These are phyloP conservation scores for Sebastes matsubarae DNA, from an alignment of 2,797 vertebrate genomes.

Conservation along the genomic window DNA sequence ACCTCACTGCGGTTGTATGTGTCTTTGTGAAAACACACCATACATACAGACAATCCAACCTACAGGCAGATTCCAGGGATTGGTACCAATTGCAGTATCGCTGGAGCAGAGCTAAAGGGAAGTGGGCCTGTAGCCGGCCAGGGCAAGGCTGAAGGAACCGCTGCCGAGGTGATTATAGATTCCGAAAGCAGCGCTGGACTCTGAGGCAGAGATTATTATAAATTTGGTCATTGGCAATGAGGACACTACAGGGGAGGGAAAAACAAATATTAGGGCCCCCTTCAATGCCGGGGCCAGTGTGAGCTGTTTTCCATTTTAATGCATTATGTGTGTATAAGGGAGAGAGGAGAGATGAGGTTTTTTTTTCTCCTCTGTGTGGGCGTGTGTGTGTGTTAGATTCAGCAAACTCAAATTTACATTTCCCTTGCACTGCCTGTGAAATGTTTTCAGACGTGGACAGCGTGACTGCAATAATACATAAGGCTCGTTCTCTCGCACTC, in stretches of 20 bases:
- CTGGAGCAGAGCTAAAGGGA: conserved; percentile 48
- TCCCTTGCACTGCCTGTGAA: conserved; percentile 75
- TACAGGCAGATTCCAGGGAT: conserved; percentile 36
- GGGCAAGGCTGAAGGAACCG: conserved; percentile 68
- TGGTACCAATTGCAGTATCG: conserved; percentile 23
- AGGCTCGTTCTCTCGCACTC: conserved; percentile 47
- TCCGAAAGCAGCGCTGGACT: conserved; percentile 76
- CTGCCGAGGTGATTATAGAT: conserved; percentile 81
- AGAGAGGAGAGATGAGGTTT: conserved; percentile 72
- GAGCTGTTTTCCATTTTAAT: conserved; percentile 88
- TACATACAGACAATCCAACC: conserved; percentile 36
- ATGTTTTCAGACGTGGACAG: conserved; percentile 82
- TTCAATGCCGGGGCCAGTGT: conserved; percentile 77
- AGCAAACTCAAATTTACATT: conserved; percentile 81
- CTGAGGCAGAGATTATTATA: conserved; percentile 85
- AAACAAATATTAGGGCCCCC: conserved; percentile 86
- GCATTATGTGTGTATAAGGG: conserved; percentile 80
- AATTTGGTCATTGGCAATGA: conserved; percentile 85
- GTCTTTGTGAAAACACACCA: conserved; percentile 44
- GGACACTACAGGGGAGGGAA: conserved; percentile 84
- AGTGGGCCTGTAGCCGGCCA: conserved; percentile 36
- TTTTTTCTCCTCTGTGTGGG: conserved; percentile 41
- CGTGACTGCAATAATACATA: conserved; percentile 84
- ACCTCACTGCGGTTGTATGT: background rate
- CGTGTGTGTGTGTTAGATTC: conserved; percentile 58